Conservation (phyloP, 2,797 vertebrate species). For the Enteromius argenteus region DNA sequence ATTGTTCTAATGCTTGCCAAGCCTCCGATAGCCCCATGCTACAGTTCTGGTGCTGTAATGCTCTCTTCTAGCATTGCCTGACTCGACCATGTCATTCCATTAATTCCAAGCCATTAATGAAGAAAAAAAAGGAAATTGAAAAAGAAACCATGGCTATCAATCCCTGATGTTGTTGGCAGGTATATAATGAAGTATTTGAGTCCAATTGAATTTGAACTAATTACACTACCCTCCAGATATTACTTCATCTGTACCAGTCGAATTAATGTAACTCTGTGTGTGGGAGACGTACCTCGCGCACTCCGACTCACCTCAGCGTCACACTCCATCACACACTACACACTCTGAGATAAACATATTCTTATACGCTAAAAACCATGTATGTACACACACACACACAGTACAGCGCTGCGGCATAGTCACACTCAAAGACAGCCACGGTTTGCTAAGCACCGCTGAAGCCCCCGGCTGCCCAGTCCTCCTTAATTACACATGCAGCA, state of each 20-base stretch:
- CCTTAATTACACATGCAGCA: constrained; percentile 91
- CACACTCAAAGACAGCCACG: constrained; percentile 60
- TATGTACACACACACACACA: constrained; percentile 7
- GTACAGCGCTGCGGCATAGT: constrained; percentile 39
- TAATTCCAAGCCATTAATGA: constrained; percentile 80
- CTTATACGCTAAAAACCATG: constrained; percentile 42
- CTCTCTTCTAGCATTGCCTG: constrained; percentile 62
- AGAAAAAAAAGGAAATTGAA: constrained; percentile 72
- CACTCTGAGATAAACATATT: constrained; percentile 50
- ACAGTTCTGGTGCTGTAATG: constrained; percentile 54
- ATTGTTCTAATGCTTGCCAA: constrained; percentile 38
- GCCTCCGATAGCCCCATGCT: constrained; percentile 39
- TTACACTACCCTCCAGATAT: constrained; percentile 81
- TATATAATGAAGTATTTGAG: constrained; percentile 79
- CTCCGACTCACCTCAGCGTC: constrained; percentile 56
- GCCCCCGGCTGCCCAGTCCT: constrained; percentile 60
- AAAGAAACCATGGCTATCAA: constrained; percentile 79
- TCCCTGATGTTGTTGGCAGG: constrained; percentile 78
- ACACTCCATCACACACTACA: constrained; percentile 52
- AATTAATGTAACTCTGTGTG: constrained; percentile 71
- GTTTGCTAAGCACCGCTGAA: constrained; percentile 81
- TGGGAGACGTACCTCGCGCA: constrained; percentile 56
- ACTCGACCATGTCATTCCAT: constrained; percentile 72
- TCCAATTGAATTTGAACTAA: constrained; percentile 82
- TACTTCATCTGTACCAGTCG: constrained; percentile 76